phyloP scores from a whole-genome alignment of 1,140 invertebrate genomes.

The Nomia melanderi region DNA sequence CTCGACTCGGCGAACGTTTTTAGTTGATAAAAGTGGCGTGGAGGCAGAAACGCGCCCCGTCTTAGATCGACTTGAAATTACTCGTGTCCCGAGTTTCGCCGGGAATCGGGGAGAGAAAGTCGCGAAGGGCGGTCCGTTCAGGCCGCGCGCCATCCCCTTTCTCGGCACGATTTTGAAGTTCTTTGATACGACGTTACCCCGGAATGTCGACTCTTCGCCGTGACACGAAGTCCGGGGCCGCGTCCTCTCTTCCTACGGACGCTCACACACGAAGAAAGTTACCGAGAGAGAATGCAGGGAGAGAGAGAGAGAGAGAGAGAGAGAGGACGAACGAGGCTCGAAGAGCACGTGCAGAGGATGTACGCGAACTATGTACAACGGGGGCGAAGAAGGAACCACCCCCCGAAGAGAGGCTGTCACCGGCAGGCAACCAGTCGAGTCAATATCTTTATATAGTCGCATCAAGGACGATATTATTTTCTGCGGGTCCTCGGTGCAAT shows the following conservation, averaged over 20 bases:
- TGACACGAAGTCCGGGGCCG: constrained; percentile 33
- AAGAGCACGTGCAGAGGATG: constrained; percentile 56
- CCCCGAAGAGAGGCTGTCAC: constrained; percentile 71
- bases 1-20: too few species aligned
- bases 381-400: constrained; percentile 47
- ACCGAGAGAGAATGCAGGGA: constrained; percentile 7
- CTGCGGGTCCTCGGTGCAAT: constrained; percentile 48
- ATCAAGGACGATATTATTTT: constrained; percentile 71
- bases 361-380: constrained; percentile 53
- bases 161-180: constrained; percentile 56
- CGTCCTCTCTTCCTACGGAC: constrained; percentile 21
- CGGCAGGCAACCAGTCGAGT: constrained; percentile 68
- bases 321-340: neutral
- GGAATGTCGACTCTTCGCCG: constrained; percentile 38
- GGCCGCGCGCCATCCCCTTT: constrained; percentile 33
- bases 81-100: neutral
- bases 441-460: constrained; percentile 72
- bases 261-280: constrained; percentile 30
- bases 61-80: constrained; percentile 15
- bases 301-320: neutral
- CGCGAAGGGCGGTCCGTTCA: constrained; percentile 35
- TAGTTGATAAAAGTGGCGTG: too few species aligned
- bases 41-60: neutral
- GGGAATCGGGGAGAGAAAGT: constrained; percentile 49
- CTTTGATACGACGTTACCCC: constrained; percentile 58